Percentiles rank a stretch among this genome's conserved stretches.
Evolutionary conservation across 2,888 invertebrate species (phyloP).

Genomic region (Ceramica pisi): DNA sequence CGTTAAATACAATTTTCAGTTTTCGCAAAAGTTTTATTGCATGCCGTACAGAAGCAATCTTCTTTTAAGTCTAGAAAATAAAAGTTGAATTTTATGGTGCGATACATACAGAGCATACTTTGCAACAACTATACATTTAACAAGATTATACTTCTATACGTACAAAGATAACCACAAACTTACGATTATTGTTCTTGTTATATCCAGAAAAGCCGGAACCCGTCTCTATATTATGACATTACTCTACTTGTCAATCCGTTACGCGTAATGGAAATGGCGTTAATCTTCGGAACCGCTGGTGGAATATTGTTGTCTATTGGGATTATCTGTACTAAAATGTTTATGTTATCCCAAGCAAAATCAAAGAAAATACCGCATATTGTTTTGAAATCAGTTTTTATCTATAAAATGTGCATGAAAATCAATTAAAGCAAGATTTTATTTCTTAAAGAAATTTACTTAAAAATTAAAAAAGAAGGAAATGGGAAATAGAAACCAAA

Average conservation of each 20-base stretch:
- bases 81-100: slow-evolving; percentile 11
- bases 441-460: too few species aligned
- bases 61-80: slow-evolving; percentile 25
- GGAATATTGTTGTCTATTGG: neutral
- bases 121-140: slow-evolving; percentile 3
- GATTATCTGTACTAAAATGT: neutral
- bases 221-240: neutral
- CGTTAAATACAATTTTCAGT: slow-evolving; percentile 22
- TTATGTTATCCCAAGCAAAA: neutral
- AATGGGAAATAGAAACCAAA: too few species aligned
- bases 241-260: slow-evolving; percentile 17
- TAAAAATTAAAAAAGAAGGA: too few species aligned
- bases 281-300: neutral
- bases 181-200: neutral
- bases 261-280: slow-evolving; percentile 14
- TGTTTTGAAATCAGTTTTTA: neutral
- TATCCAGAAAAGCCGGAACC: slow-evolving; percentile 1
- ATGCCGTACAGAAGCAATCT: slow-evolving; percentile 27
- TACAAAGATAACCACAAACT: neutral
- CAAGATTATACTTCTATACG: neutral
- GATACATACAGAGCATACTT: slow-evolving; percentile 2
- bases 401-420: neutral
- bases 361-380: neutral
- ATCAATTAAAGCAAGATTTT: too few species aligned
- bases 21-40: slow-evolving; percentile 26